phyloP scores from a whole-genome alignment of 2,888 invertebrate genomes.

The Tenthredo scrophulariae region DNA sequence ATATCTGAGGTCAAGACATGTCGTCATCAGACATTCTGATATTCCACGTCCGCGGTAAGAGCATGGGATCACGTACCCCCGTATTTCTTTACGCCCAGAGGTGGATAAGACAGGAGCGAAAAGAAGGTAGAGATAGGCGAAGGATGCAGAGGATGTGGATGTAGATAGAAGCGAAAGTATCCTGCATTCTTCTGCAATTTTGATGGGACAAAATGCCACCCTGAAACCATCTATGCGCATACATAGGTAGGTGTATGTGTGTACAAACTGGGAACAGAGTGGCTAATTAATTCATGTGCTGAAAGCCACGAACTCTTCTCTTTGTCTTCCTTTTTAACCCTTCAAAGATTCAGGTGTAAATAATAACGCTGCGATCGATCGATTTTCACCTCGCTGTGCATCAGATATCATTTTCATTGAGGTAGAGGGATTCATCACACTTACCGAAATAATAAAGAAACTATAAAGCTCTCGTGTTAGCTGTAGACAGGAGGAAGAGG shows the following conservation, averaged over 20 bases:
- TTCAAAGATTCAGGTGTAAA: too few relatives aligned
- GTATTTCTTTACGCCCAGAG: slow-evolving; percentile 64
- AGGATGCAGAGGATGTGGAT: slow-evolving; percentile 13
- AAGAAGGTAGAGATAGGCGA: slow-evolving; percentile 63
- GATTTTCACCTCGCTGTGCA: background rate
- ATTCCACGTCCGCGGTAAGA: slow-evolving; percentile 69
- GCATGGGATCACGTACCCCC: slow-evolving; percentile 70
- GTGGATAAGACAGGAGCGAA: slow-evolving; percentile 60
- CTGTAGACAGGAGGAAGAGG: background rate
- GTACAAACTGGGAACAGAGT: background rate
- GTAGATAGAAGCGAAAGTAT: background rate
- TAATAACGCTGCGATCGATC: background rate
- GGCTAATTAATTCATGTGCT: background rate
- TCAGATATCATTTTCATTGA: background rate
- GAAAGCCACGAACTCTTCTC: background rate
- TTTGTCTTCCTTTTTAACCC: too few relatives aligned
- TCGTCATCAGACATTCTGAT: slow-evolving; percentile 59
- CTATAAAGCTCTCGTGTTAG: slow-evolving; percentile 17
- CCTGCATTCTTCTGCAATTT: slow-evolving; percentile 67
- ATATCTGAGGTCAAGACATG: slow-evolving; percentile 48
- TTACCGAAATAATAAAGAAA: slow-evolving; percentile 47
- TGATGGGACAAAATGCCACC: slow-evolving; percentile 71
- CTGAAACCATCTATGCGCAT: slow-evolving; percentile 16
- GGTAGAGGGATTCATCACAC: slow-evolving; percentile 7
- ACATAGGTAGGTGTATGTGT: background rate